Evolutionary conservation across 2,113 vertebrate species (phyloP).

Genomic region (Protomyctophum bolini): DNA sequence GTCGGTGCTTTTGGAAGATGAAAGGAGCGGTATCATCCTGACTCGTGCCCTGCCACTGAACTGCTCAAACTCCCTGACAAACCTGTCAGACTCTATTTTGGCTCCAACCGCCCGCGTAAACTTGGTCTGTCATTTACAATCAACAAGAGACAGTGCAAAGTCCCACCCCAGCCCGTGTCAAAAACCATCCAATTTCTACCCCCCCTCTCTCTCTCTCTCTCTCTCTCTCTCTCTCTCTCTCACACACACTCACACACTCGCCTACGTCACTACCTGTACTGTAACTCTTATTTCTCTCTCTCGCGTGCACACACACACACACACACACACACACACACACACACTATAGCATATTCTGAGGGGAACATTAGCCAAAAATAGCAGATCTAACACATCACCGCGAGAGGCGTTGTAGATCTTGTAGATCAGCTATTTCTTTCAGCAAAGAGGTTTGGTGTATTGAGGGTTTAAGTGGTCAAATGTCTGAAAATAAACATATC

Average conservation of each 20-base stretch:
- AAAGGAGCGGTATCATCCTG: constrained; percentile 78
- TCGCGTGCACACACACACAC: no score
- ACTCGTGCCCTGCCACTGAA: constrained; percentile 79
- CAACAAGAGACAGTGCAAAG: constrained; percentile 57
- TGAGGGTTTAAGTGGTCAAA: no score
- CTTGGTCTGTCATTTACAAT: constrained; percentile 80
- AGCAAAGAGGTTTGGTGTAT: no score
- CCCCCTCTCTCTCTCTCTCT: constrained; percentile 45
- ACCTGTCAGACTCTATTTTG: constrained; percentile 82
- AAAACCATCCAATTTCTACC: constrained; percentile 52
- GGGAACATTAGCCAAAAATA: no score
- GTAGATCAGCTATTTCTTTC: no score
- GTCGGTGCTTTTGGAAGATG: constrained; percentile 75
- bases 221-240: constrained; percentile 21
- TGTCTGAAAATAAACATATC: no score
- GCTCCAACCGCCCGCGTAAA: constrained; percentile 74
- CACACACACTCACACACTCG: neutral
- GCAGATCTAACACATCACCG: no score
- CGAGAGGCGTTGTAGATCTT: no score
- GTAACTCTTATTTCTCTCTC: no score
- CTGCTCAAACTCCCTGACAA: constrained; percentile 83
- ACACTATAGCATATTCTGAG: no score
- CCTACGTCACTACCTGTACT: no score
- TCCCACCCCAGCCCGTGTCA: constrained; percentile 63
- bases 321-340: no score